phyloP scores from a whole-genome alignment of 2,797 vertebrate genomes.

The Onychomys torridus region DNA sequence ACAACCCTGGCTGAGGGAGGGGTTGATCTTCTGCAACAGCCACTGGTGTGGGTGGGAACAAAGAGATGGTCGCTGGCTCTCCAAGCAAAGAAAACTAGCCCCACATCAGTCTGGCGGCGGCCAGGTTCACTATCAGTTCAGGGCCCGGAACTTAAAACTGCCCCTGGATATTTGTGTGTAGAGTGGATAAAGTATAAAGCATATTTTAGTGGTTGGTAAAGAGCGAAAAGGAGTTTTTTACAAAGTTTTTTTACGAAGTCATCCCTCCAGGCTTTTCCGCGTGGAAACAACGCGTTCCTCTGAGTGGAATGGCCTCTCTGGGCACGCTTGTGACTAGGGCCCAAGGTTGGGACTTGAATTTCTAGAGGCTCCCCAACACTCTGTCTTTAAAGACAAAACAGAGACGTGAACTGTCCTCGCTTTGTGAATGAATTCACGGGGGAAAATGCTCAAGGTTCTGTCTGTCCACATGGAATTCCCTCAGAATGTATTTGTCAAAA shows the following conservation, averaged over 20 bases:
- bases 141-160: background rate
- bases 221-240: background rate
- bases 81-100: slow-evolving; percentile 27
- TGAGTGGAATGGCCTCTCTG: background rate
- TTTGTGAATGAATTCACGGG: slow-evolving; percentile 66
- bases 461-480: slow-evolving; percentile 23
- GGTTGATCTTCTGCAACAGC: slow-evolving; percentile 76
- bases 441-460: background rate
- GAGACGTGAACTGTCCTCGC: slow-evolving; percentile 40
- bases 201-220: slow-evolving; percentile 6
- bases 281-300: background rate
- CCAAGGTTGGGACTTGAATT: slow-evolving; percentile 52
- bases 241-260: background rate
- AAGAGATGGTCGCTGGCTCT: slow-evolving; percentile 64
- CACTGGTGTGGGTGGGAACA: slow-evolving; percentile 71
- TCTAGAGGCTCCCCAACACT: slow-evolving; percentile 14
- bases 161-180: background rate
- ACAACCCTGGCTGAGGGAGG: slow-evolving; percentile 68
- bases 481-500: slow-evolving; percentile 63
- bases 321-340: background rate
- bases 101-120: background rate
- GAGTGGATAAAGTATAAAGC: background rate
- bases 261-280: background rate
- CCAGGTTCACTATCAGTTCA: background rate
- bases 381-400: slow-evolving; percentile 52